phyloP scores from a whole-genome alignment of 2,888 invertebrate species.

The Netelia melanura region DNA sequence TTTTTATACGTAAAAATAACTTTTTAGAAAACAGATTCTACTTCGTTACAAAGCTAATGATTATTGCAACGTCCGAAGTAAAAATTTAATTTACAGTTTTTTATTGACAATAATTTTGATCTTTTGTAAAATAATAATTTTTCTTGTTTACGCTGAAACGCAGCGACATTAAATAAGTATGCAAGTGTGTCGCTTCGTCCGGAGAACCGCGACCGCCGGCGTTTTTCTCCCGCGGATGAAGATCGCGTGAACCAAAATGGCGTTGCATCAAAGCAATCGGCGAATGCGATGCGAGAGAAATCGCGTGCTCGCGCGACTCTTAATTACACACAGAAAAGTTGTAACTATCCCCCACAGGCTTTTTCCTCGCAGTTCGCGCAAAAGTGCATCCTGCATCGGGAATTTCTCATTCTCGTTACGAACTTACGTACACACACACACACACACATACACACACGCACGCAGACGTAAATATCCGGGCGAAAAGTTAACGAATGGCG shows the following conservation, averaged over 20 bases:
- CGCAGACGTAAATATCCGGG: no score
- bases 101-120: no score
- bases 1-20: no score
- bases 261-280: constrained; percentile 4
- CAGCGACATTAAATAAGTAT: neutral
- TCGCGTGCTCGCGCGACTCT: constrained; percentile 54
- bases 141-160: no score
- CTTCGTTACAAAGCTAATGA: no score
- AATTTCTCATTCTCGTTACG: constrained; percentile 46
- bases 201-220: neutral
- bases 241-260: constrained; percentile 51
- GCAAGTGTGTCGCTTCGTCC: neutral
- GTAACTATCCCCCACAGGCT: constrained; percentile 28
- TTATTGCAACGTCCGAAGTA: no score
- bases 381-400: constrained; percentile 51
- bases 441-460: constrained; percentile 23
- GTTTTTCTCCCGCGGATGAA: neutral
- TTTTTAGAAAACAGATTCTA: no score
- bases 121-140: no score
- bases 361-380: constrained; percentile 17
- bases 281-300: constrained; percentile 40
- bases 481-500: constrained; percentile 39
- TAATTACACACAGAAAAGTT: constrained; percentile 53
- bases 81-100: no score
- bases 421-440: neutral